phyloP scores from a whole-genome alignment of 2,888 invertebrate genomes.

The Drosophila meridionalis region DNA sequence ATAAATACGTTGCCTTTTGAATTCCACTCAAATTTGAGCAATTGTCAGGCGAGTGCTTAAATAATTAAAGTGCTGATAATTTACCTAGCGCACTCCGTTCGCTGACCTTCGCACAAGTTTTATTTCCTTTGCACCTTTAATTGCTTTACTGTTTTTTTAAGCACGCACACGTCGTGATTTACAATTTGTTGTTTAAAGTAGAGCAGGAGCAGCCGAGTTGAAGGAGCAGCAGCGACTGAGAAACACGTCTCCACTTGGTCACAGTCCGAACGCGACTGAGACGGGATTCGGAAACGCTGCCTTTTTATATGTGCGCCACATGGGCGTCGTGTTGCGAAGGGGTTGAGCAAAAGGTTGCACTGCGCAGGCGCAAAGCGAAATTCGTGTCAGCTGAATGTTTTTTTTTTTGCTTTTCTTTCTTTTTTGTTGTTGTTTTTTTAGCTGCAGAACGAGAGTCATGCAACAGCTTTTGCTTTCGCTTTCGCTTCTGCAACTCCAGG shows the following conservation, averaged over 20 bases:
- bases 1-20: constrained; percentile 26
- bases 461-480: constrained; percentile 60
- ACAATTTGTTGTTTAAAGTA: constrained; percentile 27
- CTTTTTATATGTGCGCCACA: constrained; percentile 52
- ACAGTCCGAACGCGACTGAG: constrained; percentile 72
- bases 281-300: constrained; percentile 52
- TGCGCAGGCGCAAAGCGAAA: constrained; percentile 75
- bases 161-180: constrained; percentile 63
- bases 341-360: constrained; percentile 26
- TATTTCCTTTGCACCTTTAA: constrained; percentile 44
- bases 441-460: constrained; percentile 38
- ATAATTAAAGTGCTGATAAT: constrained; percentile 16
- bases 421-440: neutral
- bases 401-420: neutral
- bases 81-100: constrained; percentile 34
- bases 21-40: constrained; percentile 2
- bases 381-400: constrained; percentile 55
- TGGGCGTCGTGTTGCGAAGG: constrained; percentile 24
- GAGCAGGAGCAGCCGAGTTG: constrained; percentile 23
- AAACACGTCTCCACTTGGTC: constrained; percentile 52
- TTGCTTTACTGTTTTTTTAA: constrained; percentile 46
- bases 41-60: constrained; percentile 7
- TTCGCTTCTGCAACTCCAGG: constrained; percentile 47
- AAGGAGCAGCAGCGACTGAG: neutral
- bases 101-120: constrained; percentile 42